phyloP scores from a whole-genome alignment of 2,888 invertebrate species.

The Phanerotoma sp. region DNA sequence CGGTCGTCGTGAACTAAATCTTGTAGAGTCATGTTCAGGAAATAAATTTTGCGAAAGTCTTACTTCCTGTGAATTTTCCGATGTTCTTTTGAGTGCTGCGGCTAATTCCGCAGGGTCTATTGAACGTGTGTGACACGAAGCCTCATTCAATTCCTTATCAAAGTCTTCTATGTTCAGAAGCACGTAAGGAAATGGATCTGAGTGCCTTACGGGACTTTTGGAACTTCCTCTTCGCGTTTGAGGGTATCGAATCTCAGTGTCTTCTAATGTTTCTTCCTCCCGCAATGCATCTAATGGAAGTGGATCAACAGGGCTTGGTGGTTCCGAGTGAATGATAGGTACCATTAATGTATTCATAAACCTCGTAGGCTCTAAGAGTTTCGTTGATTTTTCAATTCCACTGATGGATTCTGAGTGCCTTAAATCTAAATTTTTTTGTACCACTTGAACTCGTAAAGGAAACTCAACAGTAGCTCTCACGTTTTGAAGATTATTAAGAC shows the following conservation, averaged over 20 bases:
- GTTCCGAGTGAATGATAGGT: slow-evolving; percentile 51
- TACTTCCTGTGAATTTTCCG: slow-evolving; percentile 32
- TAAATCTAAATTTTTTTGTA: slow-evolving; percentile 35
- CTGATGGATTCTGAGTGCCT: slow-evolving; percentile 44
- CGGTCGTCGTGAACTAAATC: slow-evolving; percentile 50
- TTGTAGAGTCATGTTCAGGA: slow-evolving; percentile 48
- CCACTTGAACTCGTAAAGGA: slow-evolving; percentile 16
- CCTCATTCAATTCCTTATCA: slow-evolving; percentile 26
- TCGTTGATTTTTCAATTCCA: slow-evolving; percentile 33
- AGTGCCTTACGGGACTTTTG: slow-evolving; percentile 41
- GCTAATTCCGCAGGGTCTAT: slow-evolving; percentile 38
- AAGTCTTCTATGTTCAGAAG: slow-evolving; percentile 48
- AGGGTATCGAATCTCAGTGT: slow-evolving; percentile 1
- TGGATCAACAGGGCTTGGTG: slow-evolving; percentile 50
- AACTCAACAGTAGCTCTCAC: slow-evolving; percentile 16
- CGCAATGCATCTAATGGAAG: slow-evolving; percentile 40
- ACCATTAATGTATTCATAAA: slow-evolving; percentile 40
- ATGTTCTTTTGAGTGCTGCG: slow-evolving; percentile 38
- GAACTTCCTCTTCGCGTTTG: slow-evolving; percentile 6
- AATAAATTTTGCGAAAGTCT: slow-evolving; percentile 44
- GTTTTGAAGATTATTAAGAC: slow-evolving; percentile 14
- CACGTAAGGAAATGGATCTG: slow-evolving; percentile 49
- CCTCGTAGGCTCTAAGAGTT: slow-evolving; percentile 37
- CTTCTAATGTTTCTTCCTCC: slow-evolving; percentile 32
- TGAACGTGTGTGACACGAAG: slow-evolving; percentile 4